A percentile compares a stretch with the other conserved stretches of the same genome.
phyloP scores from a whole-genome alignment of 2,797 vertebrate genomes.

The Typhlichthys eigenmanni region DNA sequence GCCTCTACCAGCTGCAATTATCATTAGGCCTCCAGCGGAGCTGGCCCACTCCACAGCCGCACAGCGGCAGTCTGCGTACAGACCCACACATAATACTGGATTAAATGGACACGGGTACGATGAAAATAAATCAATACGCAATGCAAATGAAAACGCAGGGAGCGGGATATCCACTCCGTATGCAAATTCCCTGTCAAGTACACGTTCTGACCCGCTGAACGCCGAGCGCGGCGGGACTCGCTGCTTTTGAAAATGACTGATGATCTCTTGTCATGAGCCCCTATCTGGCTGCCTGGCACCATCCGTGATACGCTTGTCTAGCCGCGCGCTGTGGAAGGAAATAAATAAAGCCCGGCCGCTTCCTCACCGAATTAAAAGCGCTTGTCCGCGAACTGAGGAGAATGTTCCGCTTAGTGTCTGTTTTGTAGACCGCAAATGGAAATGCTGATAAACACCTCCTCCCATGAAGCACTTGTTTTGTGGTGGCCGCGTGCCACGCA shows the following conservation, averaged over 20 bases:
- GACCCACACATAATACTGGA: slow-evolving; percentile 84
- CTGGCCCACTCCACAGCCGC: slow-evolving; percentile 78
- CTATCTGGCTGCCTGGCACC: slow-evolving; percentile 69
- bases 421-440: slow-evolving; percentile 76
- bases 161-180: slow-evolving; percentile 83
- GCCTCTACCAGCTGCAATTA: slow-evolving; percentile 79
- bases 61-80: slow-evolving; percentile 68
- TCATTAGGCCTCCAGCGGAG: slow-evolving; percentile 80
- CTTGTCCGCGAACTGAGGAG: slow-evolving; percentile 74
- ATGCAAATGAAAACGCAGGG: slow-evolving; percentile 83
- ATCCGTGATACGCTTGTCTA: slow-evolving; percentile 73
- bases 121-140: slow-evolving; percentile 83
- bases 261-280: slow-evolving; percentile 79
- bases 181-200: slow-evolving; percentile 88
- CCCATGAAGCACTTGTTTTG: slow-evolving; percentile 79
- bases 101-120: slow-evolving; percentile 73
- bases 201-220: slow-evolving; percentile 84
- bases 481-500: slow-evolving; percentile 63
- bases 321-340: slow-evolving; percentile 37
- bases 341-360: slow-evolving; percentile 56
- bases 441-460: slow-evolving; percentile 77
- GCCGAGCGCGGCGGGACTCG: slow-evolving; percentile 71
- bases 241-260: slow-evolving; percentile 81
- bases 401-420: slow-evolving; percentile 73
- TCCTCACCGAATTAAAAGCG: slow-evolving; percentile 73